phyloP scores from a whole-genome alignment of 2,888 invertebrate species.

The Drosophila formosana region DNA sequence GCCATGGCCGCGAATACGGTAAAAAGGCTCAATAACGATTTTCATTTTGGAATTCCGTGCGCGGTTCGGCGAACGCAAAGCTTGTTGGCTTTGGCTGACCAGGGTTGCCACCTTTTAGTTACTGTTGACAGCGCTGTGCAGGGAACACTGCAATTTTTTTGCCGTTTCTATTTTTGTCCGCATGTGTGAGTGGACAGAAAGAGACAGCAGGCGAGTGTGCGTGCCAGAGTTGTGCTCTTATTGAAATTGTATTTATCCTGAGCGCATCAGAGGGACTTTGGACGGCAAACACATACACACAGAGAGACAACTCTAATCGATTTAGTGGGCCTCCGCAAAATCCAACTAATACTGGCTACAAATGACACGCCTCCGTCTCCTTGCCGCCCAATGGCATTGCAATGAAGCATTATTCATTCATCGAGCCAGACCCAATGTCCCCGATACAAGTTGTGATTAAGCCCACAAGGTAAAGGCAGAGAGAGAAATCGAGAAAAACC shows the following conservation, averaged over 20 bases:
- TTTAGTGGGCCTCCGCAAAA: constrained; percentile 60
- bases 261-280: constrained; percentile 19
- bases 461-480: constrained; percentile 60
- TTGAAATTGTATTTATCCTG: constrained; percentile 49
- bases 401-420: constrained; percentile 64
- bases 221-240: constrained; percentile 34
- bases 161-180: constrained; percentile 10
- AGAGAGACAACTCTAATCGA: constrained; percentile 57
- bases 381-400: constrained; percentile 4
- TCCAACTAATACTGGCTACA: constrained; percentile 42
- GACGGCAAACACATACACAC: constrained; percentile 13
- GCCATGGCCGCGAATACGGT: constrained; percentile 33
- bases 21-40: constrained; percentile 54
- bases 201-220: background rate
- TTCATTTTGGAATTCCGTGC: constrained; percentile 51
- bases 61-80: constrained; percentile 25
- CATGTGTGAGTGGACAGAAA: constrained; percentile 5
- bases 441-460: constrained; percentile 65
- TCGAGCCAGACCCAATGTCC: constrained; percentile 23
- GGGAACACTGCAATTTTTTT: constrained; percentile 17
- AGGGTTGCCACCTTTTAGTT: constrained; percentile 43
- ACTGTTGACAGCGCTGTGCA: constrained; percentile 9
- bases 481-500: constrained; percentile 12
- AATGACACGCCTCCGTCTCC: constrained; percentile 4
- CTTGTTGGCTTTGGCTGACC: constrained; percentile 38